Evolutionary conservation across 2,113 vertebrate genomes (phyloP).

Genomic region (Proteles cristata): DNA sequence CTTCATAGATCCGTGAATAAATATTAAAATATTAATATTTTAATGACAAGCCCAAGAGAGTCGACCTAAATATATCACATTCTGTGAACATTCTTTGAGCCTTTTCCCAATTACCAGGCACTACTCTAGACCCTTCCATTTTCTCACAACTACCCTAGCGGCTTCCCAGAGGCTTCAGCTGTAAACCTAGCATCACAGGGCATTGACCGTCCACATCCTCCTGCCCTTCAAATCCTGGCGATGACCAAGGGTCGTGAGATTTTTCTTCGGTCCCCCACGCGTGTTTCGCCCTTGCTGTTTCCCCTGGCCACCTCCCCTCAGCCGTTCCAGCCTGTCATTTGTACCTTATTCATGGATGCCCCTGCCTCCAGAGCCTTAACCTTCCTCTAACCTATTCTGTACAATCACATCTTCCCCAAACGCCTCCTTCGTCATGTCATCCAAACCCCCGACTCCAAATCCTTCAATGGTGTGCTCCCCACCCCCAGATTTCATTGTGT

Average conservation of each 20-base stretch:
- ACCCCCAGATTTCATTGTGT: background rate
- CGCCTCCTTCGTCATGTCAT: background rate
- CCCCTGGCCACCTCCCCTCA: background rate
- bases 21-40: background rate
- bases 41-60: slow-evolving; percentile 17
- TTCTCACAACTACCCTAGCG: background rate
- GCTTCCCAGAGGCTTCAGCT: background rate
- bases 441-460: background rate
- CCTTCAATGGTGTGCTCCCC: background rate
- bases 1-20: background rate
- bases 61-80: background rate
- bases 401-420: background rate
- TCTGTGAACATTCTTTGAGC: background rate
- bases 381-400: background rate
- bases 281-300: background rate
- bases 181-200: background rate
- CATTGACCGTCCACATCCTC: background rate
- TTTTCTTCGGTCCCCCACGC: background rate
- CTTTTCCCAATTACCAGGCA: background rate
- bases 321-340: background rate
- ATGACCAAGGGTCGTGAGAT: background rate
- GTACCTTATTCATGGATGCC: background rate
- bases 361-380: background rate
- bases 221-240: background rate
- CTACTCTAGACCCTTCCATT: background rate